Percentiles rank a stretch among this genome's conserved stretches.
Conservation (phyloP, 2,113 vertebrate genomes). For the Urocynchramus pylzowi region DNA sequence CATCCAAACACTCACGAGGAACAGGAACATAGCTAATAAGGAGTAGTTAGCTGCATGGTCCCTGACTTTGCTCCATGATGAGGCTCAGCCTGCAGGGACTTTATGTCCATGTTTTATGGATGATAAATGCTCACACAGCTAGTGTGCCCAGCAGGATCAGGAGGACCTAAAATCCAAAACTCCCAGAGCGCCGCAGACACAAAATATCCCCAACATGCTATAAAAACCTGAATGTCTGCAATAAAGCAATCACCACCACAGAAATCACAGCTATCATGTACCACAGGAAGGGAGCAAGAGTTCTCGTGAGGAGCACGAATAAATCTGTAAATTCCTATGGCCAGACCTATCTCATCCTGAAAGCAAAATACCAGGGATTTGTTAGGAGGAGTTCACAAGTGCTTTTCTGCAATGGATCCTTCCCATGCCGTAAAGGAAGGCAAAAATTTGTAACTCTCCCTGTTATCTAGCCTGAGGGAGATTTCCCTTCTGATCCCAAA, state of each 20-base stretch:
- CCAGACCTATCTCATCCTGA: background rate
- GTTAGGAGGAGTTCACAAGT: background rate
- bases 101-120: background rate
- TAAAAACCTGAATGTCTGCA: background rate
- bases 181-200: background rate
- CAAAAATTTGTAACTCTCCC: background rate
- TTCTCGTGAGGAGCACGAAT: background rate
- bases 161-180: background rate
- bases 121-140: background rate
- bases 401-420: constrained; percentile 1
- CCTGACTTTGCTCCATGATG: background rate
- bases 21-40: background rate
- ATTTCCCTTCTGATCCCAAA: constrained; percentile 58
- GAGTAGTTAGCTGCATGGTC: background rate
- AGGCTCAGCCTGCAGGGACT: background rate
- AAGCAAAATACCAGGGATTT: background rate
- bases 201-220: background rate
- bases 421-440: background rate
- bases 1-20: background rate
- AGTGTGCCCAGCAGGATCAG: background rate
- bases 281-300: background rate
- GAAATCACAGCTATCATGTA: background rate
- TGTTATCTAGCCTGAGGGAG: constrained; percentile 46
- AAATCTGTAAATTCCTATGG: background rate
- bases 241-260: background rate